These are phyloP conservation scores for Aptenodytes forsteri DNA, from an alignment of 2,113 vertebrate species.

Conservation along the genomic window DNA sequence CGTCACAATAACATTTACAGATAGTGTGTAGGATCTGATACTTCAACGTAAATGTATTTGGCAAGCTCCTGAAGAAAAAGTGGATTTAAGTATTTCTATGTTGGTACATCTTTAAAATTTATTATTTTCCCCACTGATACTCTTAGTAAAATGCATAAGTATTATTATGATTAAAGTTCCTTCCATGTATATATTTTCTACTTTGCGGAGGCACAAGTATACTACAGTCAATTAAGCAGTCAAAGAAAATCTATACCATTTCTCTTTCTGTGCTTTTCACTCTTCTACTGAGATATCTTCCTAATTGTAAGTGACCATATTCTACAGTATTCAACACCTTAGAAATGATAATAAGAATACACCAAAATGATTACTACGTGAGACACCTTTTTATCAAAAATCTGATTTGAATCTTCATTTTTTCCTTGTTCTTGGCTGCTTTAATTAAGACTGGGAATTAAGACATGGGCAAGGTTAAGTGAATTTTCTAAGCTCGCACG, in stretches of 20 bases:
- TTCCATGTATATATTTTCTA: background rate
- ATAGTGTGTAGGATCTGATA: background rate
- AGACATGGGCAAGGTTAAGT: background rate
- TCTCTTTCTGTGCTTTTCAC: background rate
- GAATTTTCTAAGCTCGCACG: background rate
- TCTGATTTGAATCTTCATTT: background rate
- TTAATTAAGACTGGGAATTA: conserved; percentile 38
- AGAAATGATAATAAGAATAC: background rate
- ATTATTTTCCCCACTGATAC: background rate
- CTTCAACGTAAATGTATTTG: accelerated
- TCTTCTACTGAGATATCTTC: background rate
- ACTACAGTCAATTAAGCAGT: background rate
- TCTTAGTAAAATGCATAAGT: background rate
- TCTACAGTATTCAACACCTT: background rate
- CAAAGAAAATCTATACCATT: background rate
- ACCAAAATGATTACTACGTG: background rate
- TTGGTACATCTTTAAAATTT: background rate
- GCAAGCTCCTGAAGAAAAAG: background rate
- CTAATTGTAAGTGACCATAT: background rate
- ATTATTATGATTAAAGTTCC: background rate
- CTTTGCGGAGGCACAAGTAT: background rate
- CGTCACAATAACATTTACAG: background rate
- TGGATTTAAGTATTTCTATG: background rate
- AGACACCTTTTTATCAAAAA: background rate
- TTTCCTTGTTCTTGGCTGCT: background rate